Percentiles rank a stretch among this genome's conserved stretches.
phyloP scores from a whole-genome alignment of 2,113 vertebrate species.

The Gymnogyps californianus region DNA sequence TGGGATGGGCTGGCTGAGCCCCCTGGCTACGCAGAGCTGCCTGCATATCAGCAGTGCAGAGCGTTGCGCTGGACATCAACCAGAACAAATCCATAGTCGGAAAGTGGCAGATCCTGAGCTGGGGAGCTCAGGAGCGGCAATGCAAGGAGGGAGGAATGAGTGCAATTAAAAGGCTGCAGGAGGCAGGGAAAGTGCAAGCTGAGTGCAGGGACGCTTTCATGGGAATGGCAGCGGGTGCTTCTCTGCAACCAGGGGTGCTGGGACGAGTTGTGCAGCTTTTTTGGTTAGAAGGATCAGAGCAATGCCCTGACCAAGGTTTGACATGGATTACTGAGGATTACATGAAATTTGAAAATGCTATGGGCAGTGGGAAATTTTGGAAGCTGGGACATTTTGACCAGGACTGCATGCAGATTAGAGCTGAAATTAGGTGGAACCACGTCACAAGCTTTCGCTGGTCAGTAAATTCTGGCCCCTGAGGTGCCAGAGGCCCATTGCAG shows the following conservation, averaged over 20 bases:
- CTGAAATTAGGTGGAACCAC: not conserved
- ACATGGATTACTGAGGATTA: not conserved
- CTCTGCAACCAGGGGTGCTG: not conserved
- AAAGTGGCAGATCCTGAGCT: not conserved
- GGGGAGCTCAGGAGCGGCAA: not conserved
- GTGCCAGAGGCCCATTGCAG: not conserved
- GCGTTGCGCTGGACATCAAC: not conserved
- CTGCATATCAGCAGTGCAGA: not conserved
- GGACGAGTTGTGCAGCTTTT: not conserved
- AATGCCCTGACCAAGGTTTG: not conserved
- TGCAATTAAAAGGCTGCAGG: not conserved
- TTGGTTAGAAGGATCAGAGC: not conserved
- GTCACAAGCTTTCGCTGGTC: not conserved
- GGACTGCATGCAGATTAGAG: not conserved
- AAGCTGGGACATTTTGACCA: not conserved
- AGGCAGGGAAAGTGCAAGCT: not conserved
- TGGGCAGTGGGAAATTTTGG: not conserved
- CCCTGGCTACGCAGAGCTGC: not conserved
- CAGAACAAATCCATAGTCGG: not conserved
- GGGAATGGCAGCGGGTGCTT: accelerated
- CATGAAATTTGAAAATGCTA: not conserved
- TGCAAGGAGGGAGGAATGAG: not conserved
- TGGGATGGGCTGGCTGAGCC: not conserved
- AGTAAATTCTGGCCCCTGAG: not conserved
- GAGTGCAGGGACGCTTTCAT: not conserved